Evolutionary conservation across 2,797 vertebrate genomes (phyloP).

Genomic region (Nyctibius grandis): DNA sequence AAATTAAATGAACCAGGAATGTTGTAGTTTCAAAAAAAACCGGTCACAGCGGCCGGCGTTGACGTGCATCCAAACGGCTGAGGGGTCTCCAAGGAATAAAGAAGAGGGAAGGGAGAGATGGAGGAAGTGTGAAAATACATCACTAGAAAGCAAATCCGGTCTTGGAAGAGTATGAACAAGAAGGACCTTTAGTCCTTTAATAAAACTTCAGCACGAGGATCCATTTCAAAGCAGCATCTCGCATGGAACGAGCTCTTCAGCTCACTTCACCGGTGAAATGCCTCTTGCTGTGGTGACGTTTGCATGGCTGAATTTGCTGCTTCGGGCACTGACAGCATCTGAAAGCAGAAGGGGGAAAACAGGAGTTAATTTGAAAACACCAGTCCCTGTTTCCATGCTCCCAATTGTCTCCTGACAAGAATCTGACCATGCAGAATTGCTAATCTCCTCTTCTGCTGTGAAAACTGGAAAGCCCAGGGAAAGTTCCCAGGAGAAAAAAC

Average conservation of each 20-base stretch:
- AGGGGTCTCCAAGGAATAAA: neutral
- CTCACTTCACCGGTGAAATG: neutral
- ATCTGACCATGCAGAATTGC: neutral
- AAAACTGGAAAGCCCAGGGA: neutral
- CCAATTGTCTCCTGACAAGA: neutral
- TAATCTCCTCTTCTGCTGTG: neutral
- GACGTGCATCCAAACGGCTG: neutral
- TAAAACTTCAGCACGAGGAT: neutral
- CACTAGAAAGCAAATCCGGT: neutral
- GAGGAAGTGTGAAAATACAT: neutral
- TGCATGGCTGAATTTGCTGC: neutral
- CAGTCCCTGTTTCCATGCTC: neutral
- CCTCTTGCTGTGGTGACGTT: neutral
- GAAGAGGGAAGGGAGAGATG: neutral
- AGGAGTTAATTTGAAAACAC: neutral
- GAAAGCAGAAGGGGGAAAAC: neutral
- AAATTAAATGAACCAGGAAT: neutral
- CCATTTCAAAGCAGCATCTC: neutral
- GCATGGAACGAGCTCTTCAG: neutral
- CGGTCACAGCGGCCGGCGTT: neutral
- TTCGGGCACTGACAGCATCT: neutral
- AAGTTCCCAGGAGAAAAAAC: neutral
- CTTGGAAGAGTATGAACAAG: neutral
- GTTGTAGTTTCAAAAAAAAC: neutral
- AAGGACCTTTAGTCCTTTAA: neutral